phyloP scores from a whole-genome alignment of 2,797 vertebrate genomes.

The Cossypha caffra region DNA sequence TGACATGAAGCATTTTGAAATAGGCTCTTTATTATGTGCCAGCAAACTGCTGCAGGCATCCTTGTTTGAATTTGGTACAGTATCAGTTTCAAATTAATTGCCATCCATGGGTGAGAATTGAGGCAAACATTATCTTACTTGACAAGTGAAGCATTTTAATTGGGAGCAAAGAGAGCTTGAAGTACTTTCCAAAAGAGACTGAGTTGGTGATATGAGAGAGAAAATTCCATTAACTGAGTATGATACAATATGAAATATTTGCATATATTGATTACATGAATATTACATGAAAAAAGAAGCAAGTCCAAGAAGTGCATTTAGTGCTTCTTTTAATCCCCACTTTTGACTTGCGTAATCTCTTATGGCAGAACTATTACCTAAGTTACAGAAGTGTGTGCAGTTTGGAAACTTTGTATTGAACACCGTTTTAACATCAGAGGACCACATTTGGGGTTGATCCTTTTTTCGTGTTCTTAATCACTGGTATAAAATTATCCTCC shows the following conservation, averaged over 20 bases:
- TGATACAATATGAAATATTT: not conserved
- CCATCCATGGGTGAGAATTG: not conserved
- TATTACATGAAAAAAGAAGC: not conserved
- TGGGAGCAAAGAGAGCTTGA: not conserved
- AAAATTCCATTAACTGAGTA: not conserved
- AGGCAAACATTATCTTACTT: not conserved
- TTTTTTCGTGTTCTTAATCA: not conserved
- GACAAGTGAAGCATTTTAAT: not conserved
- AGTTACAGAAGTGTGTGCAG: not conserved
- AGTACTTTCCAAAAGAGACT: not conserved
- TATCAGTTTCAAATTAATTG: not conserved
- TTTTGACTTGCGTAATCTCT: not conserved
- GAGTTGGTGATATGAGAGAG: not conserved
- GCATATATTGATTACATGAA: not conserved
- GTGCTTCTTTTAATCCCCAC: not conserved
- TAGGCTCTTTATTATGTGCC: not conserved
- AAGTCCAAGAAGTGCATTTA: not conserved
- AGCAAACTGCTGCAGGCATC: not conserved
- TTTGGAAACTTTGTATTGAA: not conserved
- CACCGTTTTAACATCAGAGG: not conserved
- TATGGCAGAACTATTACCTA: not conserved
- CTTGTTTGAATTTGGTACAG: not conserved
- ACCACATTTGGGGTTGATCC: not conserved
- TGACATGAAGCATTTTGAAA: not conserved
- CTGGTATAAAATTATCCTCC: not conserved